Percentiles rank a stretch among this genome's conserved stretches.
Conservation (phyloP, 2,797 vertebrate species). For the Coregonus ussuriensis region DNA sequence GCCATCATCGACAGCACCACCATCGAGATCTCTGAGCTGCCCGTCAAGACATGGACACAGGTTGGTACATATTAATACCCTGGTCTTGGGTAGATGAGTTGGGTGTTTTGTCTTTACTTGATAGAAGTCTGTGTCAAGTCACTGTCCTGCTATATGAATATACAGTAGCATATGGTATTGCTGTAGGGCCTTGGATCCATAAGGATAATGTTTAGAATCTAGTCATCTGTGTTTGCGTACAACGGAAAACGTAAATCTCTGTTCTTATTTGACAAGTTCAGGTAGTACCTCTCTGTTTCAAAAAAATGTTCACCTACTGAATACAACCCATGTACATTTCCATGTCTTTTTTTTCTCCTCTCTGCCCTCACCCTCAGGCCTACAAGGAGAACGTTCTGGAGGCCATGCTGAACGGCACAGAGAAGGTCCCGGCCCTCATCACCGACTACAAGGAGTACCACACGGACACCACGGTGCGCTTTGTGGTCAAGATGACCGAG, state of each 20-base stretch:
- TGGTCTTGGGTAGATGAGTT: not conserved
- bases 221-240: not conserved
- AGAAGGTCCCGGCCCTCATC: constrained; percentile 93
- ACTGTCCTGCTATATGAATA: not conserved
- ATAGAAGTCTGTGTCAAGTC: not conserved
- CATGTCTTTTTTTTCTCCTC: not conserved
- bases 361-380: constrained; percentile 63
- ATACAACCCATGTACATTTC: too few relatives aligned
- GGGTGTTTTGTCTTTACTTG: not conserved
- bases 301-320: too few relatives aligned
- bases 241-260: too few relatives aligned
- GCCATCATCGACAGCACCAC: constrained; percentile 92
- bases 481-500: constrained; percentile 89
- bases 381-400: constrained; percentile 97
- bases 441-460: constrained; percentile 97
- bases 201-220: not conserved
- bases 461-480: constrained; percentile 94
- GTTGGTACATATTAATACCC: constrained; percentile 59
- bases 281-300: too few relatives aligned
- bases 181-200: not conserved
- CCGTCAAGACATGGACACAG: constrained; percentile 95
- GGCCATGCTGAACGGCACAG: constrained; percentile 91
- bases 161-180: not conserved
- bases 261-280: too few relatives aligned
- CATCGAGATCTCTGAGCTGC: constrained; percentile 96